Percentiles rank a stretch among this genome's conserved stretches.
These are phyloP conservation scores for Melolontha melolontha DNA, from an alignment of 2,888 invertebrate genomes.

Conservation along the genomic window DNA sequence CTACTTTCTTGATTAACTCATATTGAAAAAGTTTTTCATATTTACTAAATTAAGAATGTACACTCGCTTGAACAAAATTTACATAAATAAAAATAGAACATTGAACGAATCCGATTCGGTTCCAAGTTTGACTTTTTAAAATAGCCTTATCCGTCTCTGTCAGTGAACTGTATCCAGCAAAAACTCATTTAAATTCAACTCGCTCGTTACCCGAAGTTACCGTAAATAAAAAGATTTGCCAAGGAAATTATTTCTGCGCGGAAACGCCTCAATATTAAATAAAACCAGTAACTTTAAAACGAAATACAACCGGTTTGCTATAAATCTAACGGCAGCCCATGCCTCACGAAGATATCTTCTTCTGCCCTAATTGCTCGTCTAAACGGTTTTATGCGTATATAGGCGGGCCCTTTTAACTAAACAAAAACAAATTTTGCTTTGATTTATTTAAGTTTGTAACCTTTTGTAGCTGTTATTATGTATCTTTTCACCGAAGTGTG, in stretches of 20 bases:
- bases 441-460: conserved; percentile 28
- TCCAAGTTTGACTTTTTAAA: conserved; percentile 24
- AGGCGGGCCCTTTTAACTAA: conserved; percentile 21
- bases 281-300: conserved; percentile 18
- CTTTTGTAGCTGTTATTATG: background rate
- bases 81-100: conserved; percentile 22
- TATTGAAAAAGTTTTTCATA: background rate
- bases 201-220: conserved; percentile 33
- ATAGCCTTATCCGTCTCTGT: conserved; percentile 29
- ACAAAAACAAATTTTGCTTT: conserved; percentile 32
- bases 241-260: conserved; percentile 30
- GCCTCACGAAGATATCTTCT: conserved; percentile 16
- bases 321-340: conserved; percentile 4
- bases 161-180: conserved; percentile 26
- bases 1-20: no score
- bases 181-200: conserved; percentile 38
- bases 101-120: background rate
- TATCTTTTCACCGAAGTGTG: background rate
- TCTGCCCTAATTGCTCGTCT: conserved; percentile 34
- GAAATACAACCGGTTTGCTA: conserved; percentile 15
- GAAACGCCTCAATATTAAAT: conserved; percentile 34
- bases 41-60: conserved; percentile 17
- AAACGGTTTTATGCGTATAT: conserved; percentile 28
- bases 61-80: conserved; percentile 23
- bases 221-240: conserved; percentile 37